Evolutionary conservation across 1,140 invertebrate genomes (phyloP).

Genomic region (Drosophila repletoides): DNA sequence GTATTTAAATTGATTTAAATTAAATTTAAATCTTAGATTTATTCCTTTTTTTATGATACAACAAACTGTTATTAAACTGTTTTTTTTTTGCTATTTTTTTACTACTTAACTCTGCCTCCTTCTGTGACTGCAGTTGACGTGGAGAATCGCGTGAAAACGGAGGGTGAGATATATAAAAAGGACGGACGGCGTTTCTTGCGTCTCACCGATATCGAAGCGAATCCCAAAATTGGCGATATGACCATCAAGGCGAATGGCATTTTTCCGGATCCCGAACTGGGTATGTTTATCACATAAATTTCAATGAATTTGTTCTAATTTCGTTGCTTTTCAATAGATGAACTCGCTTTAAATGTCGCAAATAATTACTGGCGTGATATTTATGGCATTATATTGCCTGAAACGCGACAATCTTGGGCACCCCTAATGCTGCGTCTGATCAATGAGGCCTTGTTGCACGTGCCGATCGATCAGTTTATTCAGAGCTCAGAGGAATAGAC

Average conservation of each 20-base stretch:
- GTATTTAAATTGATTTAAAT: no score
- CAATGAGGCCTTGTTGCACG: slow-evolving; percentile 58
- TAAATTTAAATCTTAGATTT: no score
- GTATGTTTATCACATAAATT: slow-evolving; percentile 36
- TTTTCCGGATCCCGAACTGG: slow-evolving; percentile 75
- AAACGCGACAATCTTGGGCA: slow-evolving; percentile 70
- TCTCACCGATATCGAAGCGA: slow-evolving; percentile 50
- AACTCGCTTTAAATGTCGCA: slow-evolving; percentile 66
- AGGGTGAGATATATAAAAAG: slow-evolving; percentile 66
- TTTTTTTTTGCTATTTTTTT: no score
- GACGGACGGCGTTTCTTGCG: slow-evolving; percentile 59
- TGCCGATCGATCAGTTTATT: slow-evolving; percentile 70
- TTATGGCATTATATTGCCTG: slow-evolving; percentile 71
- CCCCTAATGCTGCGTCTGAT: slow-evolving; percentile 60
- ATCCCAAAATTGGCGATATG: slow-evolving; percentile 64
- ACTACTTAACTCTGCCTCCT: neutral
- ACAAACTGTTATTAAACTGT: no score
- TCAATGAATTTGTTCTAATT: neutral
- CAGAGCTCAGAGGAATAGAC: neutral
- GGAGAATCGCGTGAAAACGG: slow-evolving; percentile 37
- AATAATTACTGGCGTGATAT: slow-evolving; percentile 80
- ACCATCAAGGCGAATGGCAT: slow-evolving; percentile 71
- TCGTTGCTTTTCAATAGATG: slow-evolving; percentile 38
- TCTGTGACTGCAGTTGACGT: slow-evolving; percentile 59
- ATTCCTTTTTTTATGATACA: no score